phyloP scores from a whole-genome alignment of 1,140 invertebrate species.

The Nomia melanderi region DNA sequence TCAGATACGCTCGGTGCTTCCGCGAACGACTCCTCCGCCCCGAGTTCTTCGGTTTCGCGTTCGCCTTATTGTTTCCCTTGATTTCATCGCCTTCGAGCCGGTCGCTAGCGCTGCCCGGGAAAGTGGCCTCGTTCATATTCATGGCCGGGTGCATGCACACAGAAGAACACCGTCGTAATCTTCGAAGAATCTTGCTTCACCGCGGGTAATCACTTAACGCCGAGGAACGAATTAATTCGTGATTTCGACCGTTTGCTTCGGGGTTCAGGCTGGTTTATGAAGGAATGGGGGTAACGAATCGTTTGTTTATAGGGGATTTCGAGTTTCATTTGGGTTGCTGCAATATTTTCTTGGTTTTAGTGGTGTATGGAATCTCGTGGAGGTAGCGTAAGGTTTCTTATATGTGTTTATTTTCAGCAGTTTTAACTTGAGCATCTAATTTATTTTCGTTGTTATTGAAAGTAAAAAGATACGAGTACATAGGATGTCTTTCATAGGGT shows the following conservation, averaged over 20 bases:
- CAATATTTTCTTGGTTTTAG: too few species aligned
- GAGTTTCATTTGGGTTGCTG: too few species aligned
- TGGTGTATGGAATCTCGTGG: too few species aligned
- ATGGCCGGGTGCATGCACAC: neutral
- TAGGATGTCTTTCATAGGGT: too few species aligned
- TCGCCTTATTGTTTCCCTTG: slow-evolving; percentile 11
- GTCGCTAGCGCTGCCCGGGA: neutral
- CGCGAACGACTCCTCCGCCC: neutral
- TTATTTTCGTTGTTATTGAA: too few species aligned
- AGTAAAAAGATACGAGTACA: too few species aligned
- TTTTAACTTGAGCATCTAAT: too few species aligned
- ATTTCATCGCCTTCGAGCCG: neutral
- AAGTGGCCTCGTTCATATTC: slow-evolving; percentile 1
- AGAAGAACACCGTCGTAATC: neutral
- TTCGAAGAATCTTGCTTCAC: slow-evolving; percentile 1
- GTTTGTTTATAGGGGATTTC: too few species aligned
- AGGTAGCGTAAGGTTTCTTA: too few species aligned
- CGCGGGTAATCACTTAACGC: neutral
- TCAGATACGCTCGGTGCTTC: slow-evolving; percentile 13
- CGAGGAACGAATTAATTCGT: neutral
- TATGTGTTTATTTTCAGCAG: too few species aligned
- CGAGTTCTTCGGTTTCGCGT: neutral
- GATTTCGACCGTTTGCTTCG: neutral
- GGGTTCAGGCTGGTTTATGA: too few species aligned
- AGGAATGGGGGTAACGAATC: too few species aligned